Base-by-base conservation (phyloP, 2,888 invertebrate genomes). In the Listrodromus nycthemerus region DNA sequence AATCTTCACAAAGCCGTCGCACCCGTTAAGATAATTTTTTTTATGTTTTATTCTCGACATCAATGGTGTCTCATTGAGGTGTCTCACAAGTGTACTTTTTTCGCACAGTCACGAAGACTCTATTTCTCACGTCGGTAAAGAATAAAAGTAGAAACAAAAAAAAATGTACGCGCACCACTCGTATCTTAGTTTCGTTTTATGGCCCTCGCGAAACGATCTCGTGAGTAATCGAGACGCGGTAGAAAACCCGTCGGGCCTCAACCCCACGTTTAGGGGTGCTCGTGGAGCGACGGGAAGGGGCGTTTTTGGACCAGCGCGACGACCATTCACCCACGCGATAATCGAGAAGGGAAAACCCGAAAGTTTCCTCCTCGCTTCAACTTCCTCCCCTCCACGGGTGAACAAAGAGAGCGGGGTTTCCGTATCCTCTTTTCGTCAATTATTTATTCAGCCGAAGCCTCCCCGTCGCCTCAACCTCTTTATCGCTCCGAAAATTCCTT, bases 1-100 rank as follows among this genome's bases (percentile, higher is more conserved):
- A 78, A 75, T 81, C 80, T 69, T 69, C 78, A 84, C 81, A 81
- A 77, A 70, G 50, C 61, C 71, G 73, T 74, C 30, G 81, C 84
- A 84, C 81, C 81, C 65, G 37, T 75, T 65, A 55, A 71, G n/a
- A 16, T 33, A 5, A 41, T 52, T 58, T 65, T 58, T 37, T 16
- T 24, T 24, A 37, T n/a, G 16, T 45, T 30, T 13, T 10, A 16
- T 33, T 37, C 37, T 58, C 27, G 61, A 73, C 63, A 80, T 66
- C 45, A 24, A 71, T 66, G 19, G 71, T 80, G 61, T 63, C 52
- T 78, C 63, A 58, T 78, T n/a, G n/a, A n/a, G n/a, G n/a, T n/a
- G n/a, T n/a, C n/a, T 63, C 74, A 78, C 80, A 78, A 84, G 73
- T 78, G 80, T 84, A 69, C 67, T 30, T 37, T 63, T 45, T 48